phyloP scores from a whole-genome alignment of 2,113 vertebrate species.

The Merops nubicus region DNA sequence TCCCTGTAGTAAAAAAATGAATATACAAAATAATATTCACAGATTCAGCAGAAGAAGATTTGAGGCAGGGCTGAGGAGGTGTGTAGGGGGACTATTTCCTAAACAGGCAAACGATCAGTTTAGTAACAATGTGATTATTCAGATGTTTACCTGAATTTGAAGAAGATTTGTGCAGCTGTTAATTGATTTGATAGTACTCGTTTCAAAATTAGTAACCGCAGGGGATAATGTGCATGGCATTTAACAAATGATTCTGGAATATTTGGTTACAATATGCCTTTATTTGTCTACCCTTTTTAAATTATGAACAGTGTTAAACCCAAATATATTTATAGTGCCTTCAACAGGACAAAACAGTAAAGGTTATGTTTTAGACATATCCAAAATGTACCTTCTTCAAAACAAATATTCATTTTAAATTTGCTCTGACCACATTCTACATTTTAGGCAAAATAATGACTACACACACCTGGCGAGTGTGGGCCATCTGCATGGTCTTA shows the following conservation, averaged over 20 bases:
- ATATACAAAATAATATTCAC: background rate
- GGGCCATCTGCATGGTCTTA: background rate
- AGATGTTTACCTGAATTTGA: background rate
- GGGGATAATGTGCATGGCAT: background rate
- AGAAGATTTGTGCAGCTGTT: background rate
- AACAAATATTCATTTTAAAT: background rate
- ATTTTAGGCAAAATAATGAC: conserved; percentile 59
- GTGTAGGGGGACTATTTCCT: background rate
- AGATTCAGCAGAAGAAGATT: background rate
- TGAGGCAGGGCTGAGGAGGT: fast-evolving
- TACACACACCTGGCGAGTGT: background rate
- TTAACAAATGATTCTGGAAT: background rate
- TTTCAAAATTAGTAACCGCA: background rate
- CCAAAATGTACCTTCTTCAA: background rate
- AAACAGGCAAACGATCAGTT: background rate
- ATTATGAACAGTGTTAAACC: background rate
- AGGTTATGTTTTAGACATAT: background rate
- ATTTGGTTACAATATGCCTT: background rate
- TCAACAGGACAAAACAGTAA: background rate
- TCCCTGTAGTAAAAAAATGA: background rate
- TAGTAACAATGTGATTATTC: background rate
- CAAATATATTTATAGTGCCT: background rate
- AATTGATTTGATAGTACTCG: background rate
- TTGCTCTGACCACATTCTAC: background rate
- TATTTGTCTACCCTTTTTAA: background rate